Evolutionary conservation across 2,888 invertebrate genomes (phyloP), one percentile per base, ranked within the genome.

Genomic region (Shargacucullia verbasci): DNA sequence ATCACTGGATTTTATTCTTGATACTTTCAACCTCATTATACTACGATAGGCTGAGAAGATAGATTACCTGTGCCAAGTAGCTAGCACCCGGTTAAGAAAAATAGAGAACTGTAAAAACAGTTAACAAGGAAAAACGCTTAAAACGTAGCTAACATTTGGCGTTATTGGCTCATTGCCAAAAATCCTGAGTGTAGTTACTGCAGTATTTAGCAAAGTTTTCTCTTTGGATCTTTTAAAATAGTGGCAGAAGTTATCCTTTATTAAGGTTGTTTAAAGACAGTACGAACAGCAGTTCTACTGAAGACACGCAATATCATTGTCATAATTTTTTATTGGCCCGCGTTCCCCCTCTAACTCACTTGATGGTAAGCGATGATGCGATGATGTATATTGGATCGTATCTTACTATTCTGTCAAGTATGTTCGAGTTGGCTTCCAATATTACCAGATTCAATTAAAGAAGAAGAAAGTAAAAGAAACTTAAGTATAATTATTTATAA

Each of bases 61-160:
- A 35, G 14, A 25, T 12, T n/a, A 27, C 34, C 25, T 6, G 14
- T 20, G 3, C 44, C 11, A 25, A 53, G 39, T 8, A 47, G 27
- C 7, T 27, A 27, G 14, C 13, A 13, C 31, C 29, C n/a, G 40
- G n/a, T 48, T 13, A 50, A 56, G 40, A 46, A 40, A 47, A 68
- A 61, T 61, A 61, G 45, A 39, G 25, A 20, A 20, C 29, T 1
- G 9, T 27, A 27, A 54, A 46, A 53, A 20, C 27, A 14, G 15
- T 27, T 58, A 48, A 60, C 58, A 60, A 73, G 73, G 50, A 61
- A 71, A 73, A 65, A 38, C 61, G 39, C 49, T 69, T 59, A 43
- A 40, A 57, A 31, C 15, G 40, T 52, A 47, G 41, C 53, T 41
- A 61, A 41, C 56, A 52, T 73, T 73, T 37, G 53, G 40, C 44